Percentiles rank a stretch among this genome's conserved stretches.
Conservation (phyloP, 1,140 invertebrate species). For the Condylostylus longicornis region DNA sequence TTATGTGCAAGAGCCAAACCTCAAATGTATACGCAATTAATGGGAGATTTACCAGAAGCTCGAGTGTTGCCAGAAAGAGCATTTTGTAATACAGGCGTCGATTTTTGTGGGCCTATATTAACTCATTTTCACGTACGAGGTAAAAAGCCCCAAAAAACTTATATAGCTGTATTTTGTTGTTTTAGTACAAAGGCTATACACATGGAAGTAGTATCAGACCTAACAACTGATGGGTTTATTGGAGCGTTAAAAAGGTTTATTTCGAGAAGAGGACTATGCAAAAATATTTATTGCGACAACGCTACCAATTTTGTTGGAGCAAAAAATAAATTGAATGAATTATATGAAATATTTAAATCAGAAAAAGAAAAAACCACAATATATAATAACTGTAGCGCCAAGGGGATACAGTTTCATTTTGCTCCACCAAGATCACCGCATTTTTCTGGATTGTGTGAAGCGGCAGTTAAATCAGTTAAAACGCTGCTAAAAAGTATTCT, state of each 20-base stretch:
- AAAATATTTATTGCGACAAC: slow-evolving; percentile 18
- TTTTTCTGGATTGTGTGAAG: slow-evolving; percentile 13
- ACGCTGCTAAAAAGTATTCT: slow-evolving; percentile 10
- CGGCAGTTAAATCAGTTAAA: slow-evolving; percentile 13
- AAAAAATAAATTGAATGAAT: slow-evolving; percentile 7
- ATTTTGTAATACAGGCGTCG: slow-evolving; percentile 17
- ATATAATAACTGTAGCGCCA: background rate
- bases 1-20: slow-evolving; percentile 13
- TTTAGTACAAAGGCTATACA: slow-evolving; percentile 16
- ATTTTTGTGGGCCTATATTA: slow-evolving; percentile 26
- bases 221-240: slow-evolving; percentile 18
- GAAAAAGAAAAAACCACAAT: background rate
- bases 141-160: slow-evolving; percentile 9
- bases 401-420: slow-evolving; percentile 10
- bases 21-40: background rate
- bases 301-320: slow-evolving; percentile 20
- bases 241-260: slow-evolving; percentile 18
- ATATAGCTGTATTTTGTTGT: slow-evolving; percentile 20
- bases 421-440: slow-evolving; percentile 8
- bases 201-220: slow-evolving; percentile 16
- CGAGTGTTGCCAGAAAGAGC: background rate
- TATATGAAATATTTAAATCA: background rate
- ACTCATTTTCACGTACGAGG: slow-evolving; percentile 4
- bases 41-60: slow-evolving; percentile 3
- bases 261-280: slow-evolving; percentile 11